Base-by-base conservation (phyloP, 2,888 invertebrate genomes). In the Apamea monoglypha region DNA sequence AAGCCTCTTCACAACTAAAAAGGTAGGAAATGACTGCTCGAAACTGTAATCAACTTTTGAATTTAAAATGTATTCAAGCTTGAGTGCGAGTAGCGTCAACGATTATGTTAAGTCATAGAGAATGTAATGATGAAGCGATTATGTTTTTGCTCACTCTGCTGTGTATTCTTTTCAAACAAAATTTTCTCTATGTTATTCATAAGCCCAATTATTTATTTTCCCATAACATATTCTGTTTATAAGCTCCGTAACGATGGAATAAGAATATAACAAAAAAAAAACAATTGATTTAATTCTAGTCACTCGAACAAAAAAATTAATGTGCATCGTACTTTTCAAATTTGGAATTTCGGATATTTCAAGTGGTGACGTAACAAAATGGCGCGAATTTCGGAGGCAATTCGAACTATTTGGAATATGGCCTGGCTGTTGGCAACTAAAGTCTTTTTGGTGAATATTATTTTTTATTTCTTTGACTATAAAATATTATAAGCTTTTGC, bases 401-500 rank as follows among this genome's bases (percentile, higher is more conserved):
- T 95, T 77, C 91, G 92, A 74, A 94, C 91, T 78, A 91, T 96
- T 87, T 96, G 96, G 96, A 95, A 94, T 87, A 93, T 96, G 82
- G 93, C 95, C n/a, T 96, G 96, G 96, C 88, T 96, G 85, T 90
- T 96, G 47, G 95, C 95, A 18, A 95, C 96, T 44, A 96, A 96
- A 93, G 93, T 95, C 25, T 95, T 95, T 91, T 90, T 96, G 96
- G 96, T 96, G 93, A 95, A 88, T 73, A 78, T 71, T 66, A 2
- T 66, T 67, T 80, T 74, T 86, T 78, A 82, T 63, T 74, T 75
- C 18, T 59, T 76, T 44, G 44, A 36, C 67, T 59, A 47, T 56
- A 47, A 73, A 61, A 64, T 40, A 56, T 32, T 16, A 25, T 64
- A 59, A n/a, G 25, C 10, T 71, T 56, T 56, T 77, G 29, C 59